Evolutionary conservation across 2,888 invertebrate genomes (phyloP), one percentile per base, ranked within the genome.

Genomic region (Synergus laeviventris): DNA sequence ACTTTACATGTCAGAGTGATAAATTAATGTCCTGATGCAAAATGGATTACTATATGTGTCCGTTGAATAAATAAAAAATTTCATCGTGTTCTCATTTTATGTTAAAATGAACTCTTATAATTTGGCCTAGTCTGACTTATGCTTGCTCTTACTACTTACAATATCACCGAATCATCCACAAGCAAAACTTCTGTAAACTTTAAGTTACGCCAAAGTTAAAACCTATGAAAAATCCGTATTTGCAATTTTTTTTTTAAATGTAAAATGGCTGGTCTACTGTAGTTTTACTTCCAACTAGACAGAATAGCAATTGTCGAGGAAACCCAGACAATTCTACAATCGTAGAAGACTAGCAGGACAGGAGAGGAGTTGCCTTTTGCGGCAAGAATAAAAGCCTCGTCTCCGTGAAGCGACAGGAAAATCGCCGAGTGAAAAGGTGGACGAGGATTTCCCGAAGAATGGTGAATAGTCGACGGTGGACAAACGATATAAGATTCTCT

Each of bases 401-500:
- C 59, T 59, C 12, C 21, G 59, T 59, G 12, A 59, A 59, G 66
- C 70, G 74, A 78, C 61, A 76, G 74, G 56, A 62, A 70, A 70
- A 75, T 36, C 74, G 64, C 21, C 61, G 62, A 39, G 64, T 45
- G 74, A 70, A 59, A 75, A 73, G 74, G 74, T 75, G 76, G 73
- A 61, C n/a, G 70, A 74, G 60, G 64, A 73, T 59, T 31, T 70
- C n/a, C 49, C 49, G 56, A 56, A 54, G 74, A 56, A 49, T 64
- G 76, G 24, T 66, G 66, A 86, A 86, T 85, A 80, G 84, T 82
- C 82, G 81, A 75, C 77, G 82, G 86, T 84, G 86, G 86, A 87
- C 86, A 87, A 89, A 86, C 86, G 87, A 87, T 87, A 87, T 87
- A 87, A 87, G 87, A 87, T 87, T 87, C 86, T 77, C 74, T 80